These are phyloP conservation scores for Zaprionus vittiger DNA, from an alignment of 1,140 invertebrate species.

Conservation along the genomic window DNA sequence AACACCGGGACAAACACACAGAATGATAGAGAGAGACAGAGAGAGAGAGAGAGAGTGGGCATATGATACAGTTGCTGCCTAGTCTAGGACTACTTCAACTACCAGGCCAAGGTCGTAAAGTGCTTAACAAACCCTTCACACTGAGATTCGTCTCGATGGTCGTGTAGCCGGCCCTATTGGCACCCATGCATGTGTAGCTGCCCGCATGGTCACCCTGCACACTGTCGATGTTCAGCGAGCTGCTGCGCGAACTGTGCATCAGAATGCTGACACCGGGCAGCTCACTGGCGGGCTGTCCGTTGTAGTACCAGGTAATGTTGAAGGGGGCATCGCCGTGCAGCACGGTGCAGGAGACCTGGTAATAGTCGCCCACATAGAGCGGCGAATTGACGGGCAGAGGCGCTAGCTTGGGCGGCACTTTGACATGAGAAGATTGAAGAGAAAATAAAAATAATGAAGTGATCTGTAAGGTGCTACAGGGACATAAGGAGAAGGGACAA, in stretches of 20 bases:
- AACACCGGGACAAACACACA: constrained; percentile 58
- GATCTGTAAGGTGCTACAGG: not conserved
- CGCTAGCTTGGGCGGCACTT: constrained; percentile 91
- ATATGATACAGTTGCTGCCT: constrained; percentile 35
- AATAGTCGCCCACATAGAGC: constrained; percentile 91
- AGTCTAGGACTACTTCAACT: constrained; percentile 39
- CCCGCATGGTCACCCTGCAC: constrained; percentile 89
- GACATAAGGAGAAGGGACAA: not conserved
- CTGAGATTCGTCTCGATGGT: constrained; percentile 85
- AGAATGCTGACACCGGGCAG: constrained; percentile 80
- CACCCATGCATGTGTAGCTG: constrained; percentile 89
- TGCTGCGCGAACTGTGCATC: constrained; percentile 86
- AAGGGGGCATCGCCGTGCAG: constrained; percentile 92
- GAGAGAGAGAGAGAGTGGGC: constrained; percentile 31
- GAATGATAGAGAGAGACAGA: constrained; percentile 12
- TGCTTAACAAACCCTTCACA: constrained; percentile 85
- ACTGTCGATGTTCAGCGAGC: constrained; percentile 90
- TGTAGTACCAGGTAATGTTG: constrained; percentile 91
- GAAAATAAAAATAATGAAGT: constrained; percentile 22
- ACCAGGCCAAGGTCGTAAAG: constrained; percentile 16
- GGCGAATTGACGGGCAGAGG: constrained; percentile 88
- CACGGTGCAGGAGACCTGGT: constrained; percentile 90
- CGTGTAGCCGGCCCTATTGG: constrained; percentile 90
- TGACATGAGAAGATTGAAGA: constrained; percentile 24
- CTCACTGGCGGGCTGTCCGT: constrained; percentile 86